Percentiles rank a stretch among this genome's conserved stretches.
These are phyloP conservation scores for Bombus sibiricus DNA, from an alignment of 1,140 invertebrate species.

Conservation along the genomic window DNA sequence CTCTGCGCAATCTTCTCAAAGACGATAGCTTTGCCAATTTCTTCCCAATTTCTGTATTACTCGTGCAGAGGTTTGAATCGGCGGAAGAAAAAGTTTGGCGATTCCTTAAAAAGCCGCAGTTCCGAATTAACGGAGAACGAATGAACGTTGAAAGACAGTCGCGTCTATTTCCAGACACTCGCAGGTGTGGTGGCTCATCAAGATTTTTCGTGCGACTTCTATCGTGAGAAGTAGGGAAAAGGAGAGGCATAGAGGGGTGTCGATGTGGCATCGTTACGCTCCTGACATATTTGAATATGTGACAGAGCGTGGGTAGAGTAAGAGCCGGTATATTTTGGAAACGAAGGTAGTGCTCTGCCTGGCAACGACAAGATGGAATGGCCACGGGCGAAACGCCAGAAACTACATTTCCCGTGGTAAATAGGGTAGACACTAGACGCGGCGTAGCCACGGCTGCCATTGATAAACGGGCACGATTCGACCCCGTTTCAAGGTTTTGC, in stretches of 20 bases:
- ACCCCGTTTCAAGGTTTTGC: constrained; percentile 41
- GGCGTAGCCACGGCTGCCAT: constrained; percentile 30
- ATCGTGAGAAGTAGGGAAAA: too few relatives aligned
- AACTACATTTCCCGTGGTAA: constrained; percentile 53
- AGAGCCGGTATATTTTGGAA: constrained; percentile 71
- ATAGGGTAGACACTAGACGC: constrained; percentile 25
- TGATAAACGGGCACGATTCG: constrained; percentile 47
- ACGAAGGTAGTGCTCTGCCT: constrained; percentile 68
- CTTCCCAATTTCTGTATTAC: background rate
- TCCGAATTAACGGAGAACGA: too few relatives aligned
- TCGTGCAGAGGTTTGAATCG: too few relatives aligned
- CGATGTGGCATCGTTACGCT: background rate
- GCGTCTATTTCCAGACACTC: too few relatives aligned
- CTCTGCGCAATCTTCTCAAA: background rate
- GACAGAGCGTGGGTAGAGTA: constrained; percentile 29
- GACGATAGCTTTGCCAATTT: background rate
- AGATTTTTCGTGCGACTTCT: too few relatives aligned
- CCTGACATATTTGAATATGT: constrained; percentile 57
- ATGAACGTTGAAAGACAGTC: too few relatives aligned
- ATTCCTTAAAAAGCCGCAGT: too few relatives aligned
- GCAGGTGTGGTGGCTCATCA: too few relatives aligned
- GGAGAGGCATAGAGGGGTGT: too few relatives aligned
- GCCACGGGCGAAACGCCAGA: constrained; percentile 58
- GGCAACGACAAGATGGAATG: constrained; percentile 57
- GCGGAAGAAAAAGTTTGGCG: too few relatives aligned